Percentiles rank a stretch among this genome's conserved stretches.
Conservation (phyloP, 2,113 vertebrate species). For the Alligator mississippiensis region DNA sequence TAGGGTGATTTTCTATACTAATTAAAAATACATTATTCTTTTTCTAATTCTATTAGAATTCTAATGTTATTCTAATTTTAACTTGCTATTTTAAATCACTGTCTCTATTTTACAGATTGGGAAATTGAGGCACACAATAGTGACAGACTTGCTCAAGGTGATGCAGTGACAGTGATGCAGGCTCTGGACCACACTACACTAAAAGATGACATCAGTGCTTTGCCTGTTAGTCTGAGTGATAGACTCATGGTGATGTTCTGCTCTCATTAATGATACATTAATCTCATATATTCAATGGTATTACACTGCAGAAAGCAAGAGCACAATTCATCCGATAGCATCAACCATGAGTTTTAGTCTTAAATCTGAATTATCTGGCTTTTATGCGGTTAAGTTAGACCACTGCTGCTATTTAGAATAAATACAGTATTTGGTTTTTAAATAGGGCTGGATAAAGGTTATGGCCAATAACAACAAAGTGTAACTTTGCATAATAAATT, state of each 20-base stretch:
- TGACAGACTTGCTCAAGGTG: accelerated
- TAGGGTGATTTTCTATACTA: accelerated
- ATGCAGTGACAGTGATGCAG: accelerated
- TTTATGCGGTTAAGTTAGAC: not conserved
- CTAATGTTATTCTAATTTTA: accelerated
- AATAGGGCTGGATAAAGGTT: not conserved
- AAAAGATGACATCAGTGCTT: accelerated
- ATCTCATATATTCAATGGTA: not conserved
- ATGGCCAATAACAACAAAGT: not conserved
- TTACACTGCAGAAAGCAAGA: not conserved
- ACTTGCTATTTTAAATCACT: no score
- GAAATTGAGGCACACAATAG: accelerated
- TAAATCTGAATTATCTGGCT: not conserved
- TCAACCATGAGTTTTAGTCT: not conserved
- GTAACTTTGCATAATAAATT: not conserved
- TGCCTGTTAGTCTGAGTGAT: not conserved
- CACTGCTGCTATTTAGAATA: not conserved
- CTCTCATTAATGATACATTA: accelerated
- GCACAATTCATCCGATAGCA: not conserved
- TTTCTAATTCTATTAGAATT: accelerated
- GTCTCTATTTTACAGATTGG: accelerated
- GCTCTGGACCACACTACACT: not conserved
- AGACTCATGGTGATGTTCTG: not conserved
- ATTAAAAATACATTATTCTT: not conserved
- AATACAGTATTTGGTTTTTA: not conserved